Percentiles rank a stretch among this genome's conserved stretches.
Conservation (phyloP, 1,140 invertebrate species). For the Pachyrhynchus sulphureomaculatus region DNA sequence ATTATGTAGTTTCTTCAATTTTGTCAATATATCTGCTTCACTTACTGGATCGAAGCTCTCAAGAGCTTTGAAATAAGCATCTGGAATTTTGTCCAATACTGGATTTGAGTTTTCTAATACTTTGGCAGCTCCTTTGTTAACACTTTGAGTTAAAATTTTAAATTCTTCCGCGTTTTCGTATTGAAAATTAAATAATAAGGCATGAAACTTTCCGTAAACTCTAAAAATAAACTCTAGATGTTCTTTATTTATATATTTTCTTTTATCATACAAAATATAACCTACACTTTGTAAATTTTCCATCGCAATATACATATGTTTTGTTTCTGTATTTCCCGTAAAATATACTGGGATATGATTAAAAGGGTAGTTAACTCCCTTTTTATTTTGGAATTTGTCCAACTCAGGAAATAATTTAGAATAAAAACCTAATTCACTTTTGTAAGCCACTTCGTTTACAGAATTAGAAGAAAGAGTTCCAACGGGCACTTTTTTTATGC, state of each 20-base stretch:
- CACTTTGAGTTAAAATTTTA: not conserved
- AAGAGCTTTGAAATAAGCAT: conserved; percentile 1
- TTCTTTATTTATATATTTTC: not conserved
- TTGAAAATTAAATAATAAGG: conserved; percentile 52
- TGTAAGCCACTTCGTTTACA: not conserved
- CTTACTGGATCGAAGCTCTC: not conserved
- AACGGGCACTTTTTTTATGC: too few species aligned
- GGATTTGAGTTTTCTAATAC: not conserved
- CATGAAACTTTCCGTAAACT: conserved; percentile 30
- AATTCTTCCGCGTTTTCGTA: conserved; percentile 42
- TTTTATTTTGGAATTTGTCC: conserved; percentile 12
- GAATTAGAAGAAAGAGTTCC: too few species aligned
- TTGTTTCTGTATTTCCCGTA: not conserved
- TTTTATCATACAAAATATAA: conserved; percentile 39
- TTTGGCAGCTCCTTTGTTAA: not conserved
- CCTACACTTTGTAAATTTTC: conserved; percentile 11
- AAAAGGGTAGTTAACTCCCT: conserved; percentile 25
- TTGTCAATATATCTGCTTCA: conserved; percentile 3
- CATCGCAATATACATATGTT: conserved; percentile 8
- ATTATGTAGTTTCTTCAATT: not conserved
- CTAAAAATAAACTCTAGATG: conserved; percentile 19
- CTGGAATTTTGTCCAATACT: not conserved
- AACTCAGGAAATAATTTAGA: not conserved
- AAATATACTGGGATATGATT: conserved; percentile 26
- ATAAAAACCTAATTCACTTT: conserved; percentile 15